Conservation (phyloP, 2,113 vertebrate species). For the Megaptera novaeangliae region DNA sequence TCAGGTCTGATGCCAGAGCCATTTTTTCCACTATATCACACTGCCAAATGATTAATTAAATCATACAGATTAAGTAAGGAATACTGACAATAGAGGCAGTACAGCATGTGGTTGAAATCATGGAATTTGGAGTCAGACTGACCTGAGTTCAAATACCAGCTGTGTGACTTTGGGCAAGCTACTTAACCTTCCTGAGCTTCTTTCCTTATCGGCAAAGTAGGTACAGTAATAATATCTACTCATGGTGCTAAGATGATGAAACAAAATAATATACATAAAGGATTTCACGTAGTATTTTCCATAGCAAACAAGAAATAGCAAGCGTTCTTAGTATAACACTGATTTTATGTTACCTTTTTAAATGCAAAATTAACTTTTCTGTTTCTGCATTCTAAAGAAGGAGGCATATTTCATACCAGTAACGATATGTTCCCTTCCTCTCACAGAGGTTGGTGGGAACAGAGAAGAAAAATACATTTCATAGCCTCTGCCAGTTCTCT, state of each 20-base stretch:
- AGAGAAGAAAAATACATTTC: not conserved
- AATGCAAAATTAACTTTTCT: not conserved
- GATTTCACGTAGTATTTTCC: not conserved
- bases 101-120: not conserved
- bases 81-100: not conserved
- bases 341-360: not conserved
- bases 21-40: not conserved
- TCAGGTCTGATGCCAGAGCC: not conserved
- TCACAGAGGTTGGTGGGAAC: not conserved
- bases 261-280: not conserved
- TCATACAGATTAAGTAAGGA: not conserved
- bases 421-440: not conserved
- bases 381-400: not conserved
- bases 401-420: not conserved
- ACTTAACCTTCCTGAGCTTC: not conserved
- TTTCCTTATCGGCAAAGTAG: conserved; percentile 4
- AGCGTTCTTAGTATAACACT: not conserved
- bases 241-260: not conserved
- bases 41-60: conserved; percentile 22
- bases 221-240: not conserved
- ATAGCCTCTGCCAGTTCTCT: not conserved
- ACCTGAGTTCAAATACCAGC: conserved; percentile 5
- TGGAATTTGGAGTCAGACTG: conserved; percentile 22
- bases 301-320: conserved; percentile 19
- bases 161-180: conserved; percentile 31